Percentiles rank a stretch among this genome's conserved stretches.
Evolutionary conservation across 2,797 vertebrate genomes (phyloP).

Genomic region (Anas capensis): DNA sequence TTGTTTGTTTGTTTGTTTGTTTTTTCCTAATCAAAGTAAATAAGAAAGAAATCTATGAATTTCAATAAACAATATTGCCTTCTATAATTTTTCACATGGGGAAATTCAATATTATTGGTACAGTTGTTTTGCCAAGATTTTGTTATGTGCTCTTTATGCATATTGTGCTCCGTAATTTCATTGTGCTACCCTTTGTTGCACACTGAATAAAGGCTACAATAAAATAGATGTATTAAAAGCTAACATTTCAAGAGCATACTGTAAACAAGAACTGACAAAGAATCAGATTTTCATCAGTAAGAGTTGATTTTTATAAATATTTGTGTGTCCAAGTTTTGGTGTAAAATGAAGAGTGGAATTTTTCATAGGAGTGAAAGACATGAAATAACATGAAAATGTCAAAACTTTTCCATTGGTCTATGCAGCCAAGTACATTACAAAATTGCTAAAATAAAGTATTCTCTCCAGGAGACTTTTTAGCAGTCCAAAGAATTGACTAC

Average conservation of each 20-base stretch:
- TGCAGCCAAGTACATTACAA: neutral
- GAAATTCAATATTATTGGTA: neutral
- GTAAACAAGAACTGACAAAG: neutral
- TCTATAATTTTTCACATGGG: neutral
- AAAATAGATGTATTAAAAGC: neutral
- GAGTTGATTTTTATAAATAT: neutral
- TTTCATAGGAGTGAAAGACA: neutral
- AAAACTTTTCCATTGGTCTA: neutral
- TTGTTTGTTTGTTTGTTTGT: neutral
- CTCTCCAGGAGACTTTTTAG: neutral
- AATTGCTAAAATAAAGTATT: slow-evolving; percentile 6
- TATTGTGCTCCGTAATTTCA: neutral
- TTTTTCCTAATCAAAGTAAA: neutral
- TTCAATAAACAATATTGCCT: neutral
- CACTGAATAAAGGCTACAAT: neutral
- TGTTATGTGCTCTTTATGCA: neutral
- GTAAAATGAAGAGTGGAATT: neutral
- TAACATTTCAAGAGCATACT: neutral
- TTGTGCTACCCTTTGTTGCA: neutral
- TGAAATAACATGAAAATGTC: neutral
- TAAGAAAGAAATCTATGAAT: neutral
- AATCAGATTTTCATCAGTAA: neutral
- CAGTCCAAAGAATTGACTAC: neutral
- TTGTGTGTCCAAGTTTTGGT: neutral
- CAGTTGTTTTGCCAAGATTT: neutral